phyloP scores from a whole-genome alignment of 2,888 invertebrate genomes.

The Ditula angustiorana region DNA sequence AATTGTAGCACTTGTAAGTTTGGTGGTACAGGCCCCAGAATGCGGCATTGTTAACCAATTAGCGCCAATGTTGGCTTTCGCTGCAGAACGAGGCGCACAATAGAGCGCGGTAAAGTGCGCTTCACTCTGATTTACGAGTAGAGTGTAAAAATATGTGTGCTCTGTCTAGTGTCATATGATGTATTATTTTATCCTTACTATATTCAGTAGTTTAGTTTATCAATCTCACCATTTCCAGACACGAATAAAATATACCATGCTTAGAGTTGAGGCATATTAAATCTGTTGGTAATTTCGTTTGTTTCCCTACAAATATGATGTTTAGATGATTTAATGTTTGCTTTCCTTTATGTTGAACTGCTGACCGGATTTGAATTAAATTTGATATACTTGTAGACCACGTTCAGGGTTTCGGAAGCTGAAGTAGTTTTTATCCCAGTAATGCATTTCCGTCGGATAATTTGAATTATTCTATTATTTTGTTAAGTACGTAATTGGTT shows the following conservation, averaged over 20 bases:
- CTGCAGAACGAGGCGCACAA: conserved; percentile 13
- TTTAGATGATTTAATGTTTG: too few species aligned
- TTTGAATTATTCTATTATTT: too few species aligned
- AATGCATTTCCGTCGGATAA: too few species aligned
- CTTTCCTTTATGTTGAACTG: too few species aligned
- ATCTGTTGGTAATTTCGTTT: neutral
- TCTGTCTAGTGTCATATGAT: neutral
- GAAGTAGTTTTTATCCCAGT: too few species aligned
- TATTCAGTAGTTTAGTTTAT: neutral
- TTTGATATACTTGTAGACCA: too few species aligned
- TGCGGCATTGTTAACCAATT: conserved; percentile 32
- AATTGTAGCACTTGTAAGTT: too few species aligned
- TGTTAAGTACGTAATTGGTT: too few species aligned
- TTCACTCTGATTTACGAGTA: neutral
- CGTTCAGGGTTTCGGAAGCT: too few species aligned
- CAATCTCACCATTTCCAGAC: neutral
- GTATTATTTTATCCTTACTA: neutral
- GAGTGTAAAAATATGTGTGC: neutral
- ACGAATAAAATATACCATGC: neutral
- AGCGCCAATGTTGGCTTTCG: conserved; percentile 18
- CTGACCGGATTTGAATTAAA: too few species aligned
- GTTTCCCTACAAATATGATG: too few species aligned
- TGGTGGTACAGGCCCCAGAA: conserved; percentile 5
- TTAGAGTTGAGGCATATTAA: too few species aligned
- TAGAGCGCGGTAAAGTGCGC: neutral